Evolutionary conservation across 2,113 vertebrate genomes (phyloP).

Genomic region (Oceanites oceanicus): DNA sequence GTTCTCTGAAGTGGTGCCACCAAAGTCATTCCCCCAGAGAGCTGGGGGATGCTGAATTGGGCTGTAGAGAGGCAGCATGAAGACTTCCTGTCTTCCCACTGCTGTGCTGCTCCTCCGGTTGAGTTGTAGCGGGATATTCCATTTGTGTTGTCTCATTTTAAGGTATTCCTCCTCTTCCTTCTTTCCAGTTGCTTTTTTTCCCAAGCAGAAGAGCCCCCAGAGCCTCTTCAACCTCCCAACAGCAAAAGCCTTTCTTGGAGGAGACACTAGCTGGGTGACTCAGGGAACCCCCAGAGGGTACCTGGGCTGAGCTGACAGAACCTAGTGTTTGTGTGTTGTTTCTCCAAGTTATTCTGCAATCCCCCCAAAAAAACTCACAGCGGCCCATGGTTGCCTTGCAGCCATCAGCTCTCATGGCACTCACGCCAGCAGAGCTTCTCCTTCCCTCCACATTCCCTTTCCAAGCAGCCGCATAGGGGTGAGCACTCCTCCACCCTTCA

Average conservation of each 20-base stretch:
- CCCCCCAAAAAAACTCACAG: not conserved
- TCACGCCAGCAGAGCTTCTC: not conserved
- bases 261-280: accelerated
- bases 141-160: not conserved
- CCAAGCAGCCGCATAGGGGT: accelerated
- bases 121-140: not conserved
- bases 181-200: not conserved
- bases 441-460: not conserved
- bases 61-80: not conserved
- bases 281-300: not conserved
- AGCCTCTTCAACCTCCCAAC: not conserved
- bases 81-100: not conserved
- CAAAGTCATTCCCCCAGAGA: not conserved
- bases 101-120: not conserved
- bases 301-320: not conserved
- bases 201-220: not conserved
- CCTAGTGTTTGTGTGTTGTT: not conserved
- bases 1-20: not conserved
- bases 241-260: not conserved
- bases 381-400: not conserved
- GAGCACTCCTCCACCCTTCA: not conserved
- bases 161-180: not conserved
- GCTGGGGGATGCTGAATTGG: not conserved
- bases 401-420: not conserved
- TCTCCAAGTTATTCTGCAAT: not conserved